Evolutionary conservation across 1,140 invertebrate species (phyloP).

Genomic region (Helicoverpa zea): DNA sequence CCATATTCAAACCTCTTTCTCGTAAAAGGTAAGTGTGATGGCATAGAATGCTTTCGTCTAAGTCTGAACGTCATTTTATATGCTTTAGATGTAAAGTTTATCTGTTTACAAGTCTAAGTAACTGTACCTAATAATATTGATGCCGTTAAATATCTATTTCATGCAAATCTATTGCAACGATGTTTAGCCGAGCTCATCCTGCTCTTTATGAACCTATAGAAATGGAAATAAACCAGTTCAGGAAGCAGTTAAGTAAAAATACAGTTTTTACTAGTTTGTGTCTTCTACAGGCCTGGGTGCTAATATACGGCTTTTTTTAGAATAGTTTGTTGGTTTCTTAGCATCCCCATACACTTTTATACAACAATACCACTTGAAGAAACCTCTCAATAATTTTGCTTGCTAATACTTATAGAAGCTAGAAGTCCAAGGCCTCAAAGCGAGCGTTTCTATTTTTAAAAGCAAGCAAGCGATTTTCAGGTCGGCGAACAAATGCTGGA

Average conservation of each 20-base stretch:
- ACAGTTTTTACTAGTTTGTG: neutral
- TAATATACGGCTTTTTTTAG: neutral
- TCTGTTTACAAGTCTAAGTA: neutral
- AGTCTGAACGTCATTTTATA: neutral
- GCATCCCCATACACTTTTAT: no score
- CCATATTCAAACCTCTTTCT: no score
- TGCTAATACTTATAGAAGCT: no score
- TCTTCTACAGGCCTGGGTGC: constrained; percentile 2
- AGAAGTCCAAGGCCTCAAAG: no score
- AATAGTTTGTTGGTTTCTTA: no score
- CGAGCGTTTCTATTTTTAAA: neutral
- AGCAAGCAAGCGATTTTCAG: constrained; percentile 64
- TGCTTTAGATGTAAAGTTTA: neutral
- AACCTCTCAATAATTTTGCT: no score
- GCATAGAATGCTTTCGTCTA: no score
- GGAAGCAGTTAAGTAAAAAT: neutral
- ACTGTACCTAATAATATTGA: neutral
- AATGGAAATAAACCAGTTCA: constrained; percentile 44
- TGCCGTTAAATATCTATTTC: neutral
- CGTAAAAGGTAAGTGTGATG: no score
- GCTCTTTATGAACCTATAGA: constrained; percentile 9
- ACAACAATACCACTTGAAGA: no score
- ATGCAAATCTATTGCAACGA: constrained; percentile 29
- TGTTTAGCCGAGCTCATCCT: neutral
- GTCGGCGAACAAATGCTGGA: constrained; percentile 88